Evolutionary conservation across 2,113 vertebrate genomes (phyloP), one percentile per base, ranked within the genome.

Genomic region (Sinocyclocheilus anophthalmus): DNA sequence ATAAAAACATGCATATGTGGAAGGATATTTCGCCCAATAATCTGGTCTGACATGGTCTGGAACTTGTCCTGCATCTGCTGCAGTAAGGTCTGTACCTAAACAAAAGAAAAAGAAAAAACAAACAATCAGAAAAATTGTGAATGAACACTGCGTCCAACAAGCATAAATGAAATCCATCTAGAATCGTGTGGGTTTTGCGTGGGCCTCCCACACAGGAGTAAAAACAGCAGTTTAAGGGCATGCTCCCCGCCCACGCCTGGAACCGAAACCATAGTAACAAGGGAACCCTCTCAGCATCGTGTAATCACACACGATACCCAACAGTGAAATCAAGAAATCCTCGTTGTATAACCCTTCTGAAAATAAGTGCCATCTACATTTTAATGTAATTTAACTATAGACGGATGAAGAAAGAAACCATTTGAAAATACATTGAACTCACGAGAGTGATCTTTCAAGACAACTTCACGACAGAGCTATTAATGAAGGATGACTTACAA

Each of bases 11-110:
- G 57, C 57, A 18, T 10, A 67, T 50, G 7, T n/a, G 20, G 16
- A 77, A 97, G 96, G 98, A 99, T 99, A 99, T 98, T 99, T 93
- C 98, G 96, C 76, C 97, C 97, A 72, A 99, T 99, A 72, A 99
- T 99, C 92, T 99, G 98, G 93, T 99, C 98, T 12, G 98, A 99
- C 98, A 99, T 99, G 81, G 97, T 98, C 93, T 99, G 98, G 92
- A 99, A 99, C 91, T 99, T 99, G 93, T 99, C 98, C 53, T 55
- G 53, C 53, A 55, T 55, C 53, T 55, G 53, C 16, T 55, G 53
- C 53, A 55, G 53, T 6, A 99, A 92, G 0, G 97, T 98, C 94
- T 99, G 96, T 89, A 99, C 98, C 98, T 99, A 69, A 30, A 45
- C 55, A 42, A 86, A 91, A 57, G 8, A 67, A n/a, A 26, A 84